These are phyloP conservation scores for Falco rusticolus DNA, from an alignment of 2,797 vertebrate species.

Conservation along the genomic window DNA sequence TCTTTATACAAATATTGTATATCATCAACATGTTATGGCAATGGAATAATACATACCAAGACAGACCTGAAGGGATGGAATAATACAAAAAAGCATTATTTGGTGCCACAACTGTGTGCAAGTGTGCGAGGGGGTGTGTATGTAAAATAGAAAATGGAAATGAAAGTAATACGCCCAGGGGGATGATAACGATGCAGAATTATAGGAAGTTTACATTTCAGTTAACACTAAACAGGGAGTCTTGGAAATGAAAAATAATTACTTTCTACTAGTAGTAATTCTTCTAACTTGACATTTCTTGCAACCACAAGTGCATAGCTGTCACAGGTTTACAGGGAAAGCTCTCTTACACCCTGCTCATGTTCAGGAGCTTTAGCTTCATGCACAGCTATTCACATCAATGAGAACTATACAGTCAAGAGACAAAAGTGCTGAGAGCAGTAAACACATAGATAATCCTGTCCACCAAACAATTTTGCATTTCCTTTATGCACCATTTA, in stretches of 20 bases:
- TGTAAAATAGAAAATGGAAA: background rate
- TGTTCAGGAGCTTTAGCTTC: background rate
- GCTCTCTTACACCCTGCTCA: background rate
- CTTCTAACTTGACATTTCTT: background rate
- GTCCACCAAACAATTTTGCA: constrained; percentile 44
- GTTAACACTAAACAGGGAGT: background rate
- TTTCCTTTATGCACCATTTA: constrained; percentile 64
- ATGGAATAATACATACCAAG: background rate
- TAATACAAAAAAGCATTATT: background rate
- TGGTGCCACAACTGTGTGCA: background rate
- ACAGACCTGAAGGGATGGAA: background rate
- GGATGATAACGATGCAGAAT: background rate
- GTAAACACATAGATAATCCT: constrained; percentile 52
- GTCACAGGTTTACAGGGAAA: background rate
- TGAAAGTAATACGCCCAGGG: background rate
- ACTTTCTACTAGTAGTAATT: background rate
- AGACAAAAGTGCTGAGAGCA: constrained; percentile 47
- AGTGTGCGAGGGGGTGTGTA: background rate
- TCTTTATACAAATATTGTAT: constrained; percentile 20
- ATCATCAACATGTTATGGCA: constrained; percentile 7
- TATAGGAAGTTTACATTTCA: background rate
- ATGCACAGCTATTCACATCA: background rate
- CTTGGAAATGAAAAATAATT: constrained; percentile 18
- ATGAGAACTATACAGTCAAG: background rate
- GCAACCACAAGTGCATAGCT: background rate